Evolutionary conservation across 2,797 vertebrate species (phyloP), one percentile per base, ranked within the genome.

Genomic region (Apogon talboti): DNA sequence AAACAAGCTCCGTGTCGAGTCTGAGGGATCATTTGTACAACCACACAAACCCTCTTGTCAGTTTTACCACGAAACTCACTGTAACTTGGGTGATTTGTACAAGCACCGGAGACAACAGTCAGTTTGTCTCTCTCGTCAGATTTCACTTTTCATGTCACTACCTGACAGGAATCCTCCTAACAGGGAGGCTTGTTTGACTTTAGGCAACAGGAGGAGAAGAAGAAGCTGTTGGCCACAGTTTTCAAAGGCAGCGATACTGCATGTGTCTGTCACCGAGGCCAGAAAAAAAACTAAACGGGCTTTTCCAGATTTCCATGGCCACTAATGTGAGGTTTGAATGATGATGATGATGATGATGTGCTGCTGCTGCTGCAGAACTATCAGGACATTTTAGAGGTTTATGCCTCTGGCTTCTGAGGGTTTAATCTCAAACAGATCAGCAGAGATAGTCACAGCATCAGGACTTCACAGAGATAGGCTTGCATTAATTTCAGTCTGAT

Each of bases 101-200:
- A 5, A 65, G 6, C 7, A 14, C 21, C 0, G 13, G 62, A n/a
- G 45, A 50, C n/a, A 43, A 61, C 1, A 61, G 28, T 11, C 30
- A 7, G 33, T 51, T 53, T 7, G 44, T 46, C 53, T 48, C 40
- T 50, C 59, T 14, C 38, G 35, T 72, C 72, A 57, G 56, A 44
- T 28, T 35, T 44, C 50, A 21, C 11, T 54, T 16, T 62, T 87
- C 71, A 28, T 78, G 80, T 79, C 1, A 15, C 40, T 63, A 68
- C 81, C 72, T 75, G 74, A 74, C 0, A 65, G 50, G 52, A 78
- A 73, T 66, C 48, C 28, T 62, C 15, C 11, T 0, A 11, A 52
- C 9, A 44, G 10, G 40, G 14, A 37, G 14, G 41, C 11, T 7
- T 41, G 70, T 79, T 56, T 79, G 64, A 67, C 69, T 69, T 46